Base-by-base conservation (phyloP, 2,888 invertebrate species). In the Aphrophora alni region DNA sequence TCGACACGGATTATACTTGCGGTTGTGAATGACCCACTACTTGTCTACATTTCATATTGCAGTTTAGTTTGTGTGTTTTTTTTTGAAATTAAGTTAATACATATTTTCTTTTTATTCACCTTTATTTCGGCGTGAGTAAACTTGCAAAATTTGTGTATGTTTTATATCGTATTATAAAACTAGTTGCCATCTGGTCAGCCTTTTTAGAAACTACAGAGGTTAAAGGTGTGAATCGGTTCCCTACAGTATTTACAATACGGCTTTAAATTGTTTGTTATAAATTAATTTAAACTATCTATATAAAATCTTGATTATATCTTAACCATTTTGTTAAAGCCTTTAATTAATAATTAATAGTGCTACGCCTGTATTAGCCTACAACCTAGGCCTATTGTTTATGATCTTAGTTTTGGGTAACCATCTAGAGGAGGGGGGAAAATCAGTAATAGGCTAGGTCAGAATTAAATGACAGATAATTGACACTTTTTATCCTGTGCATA, bases 1-100 rank as follows among this genome's bases (percentile, higher is more conserved):
- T 59, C 2, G 59, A 59, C 2, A 44, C 59, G 21, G 59, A 59
- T 12, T 59, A 59, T 59, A 59, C 59, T 21, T 59, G 59, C 59
- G 59, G 59, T 59, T 59, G 59, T n/a, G 21, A 21, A 59, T 59
- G 59, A 59, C 59, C 59, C 59, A 59, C 59, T 59, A 59, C 59
- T 59, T 59, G 59, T 59, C 59, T 59, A 44, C 44, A 44, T 59
- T 59, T 59, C 14, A 59, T 59, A 59, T 59, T 59, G 10, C 5
- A 21, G 21, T 59, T 59, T 21, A 21, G 14, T 59, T 10, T 59
- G 59, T 59, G 14, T 21, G 59, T 21, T 59, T 2, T 10, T 21
- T 21, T 3, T 21, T 59, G 44, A 59, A 59, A 5, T 59, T n/a
- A 2, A 59, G 21, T 21, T 59, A 59, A 4, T 21, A 12, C 14